A percentile compares a stretch with the other conserved stretches of the same genome.
Evolutionary conservation across 2,113 vertebrate species (phyloP).

Genomic region (Eretmodus cyanostictus): DNA sequence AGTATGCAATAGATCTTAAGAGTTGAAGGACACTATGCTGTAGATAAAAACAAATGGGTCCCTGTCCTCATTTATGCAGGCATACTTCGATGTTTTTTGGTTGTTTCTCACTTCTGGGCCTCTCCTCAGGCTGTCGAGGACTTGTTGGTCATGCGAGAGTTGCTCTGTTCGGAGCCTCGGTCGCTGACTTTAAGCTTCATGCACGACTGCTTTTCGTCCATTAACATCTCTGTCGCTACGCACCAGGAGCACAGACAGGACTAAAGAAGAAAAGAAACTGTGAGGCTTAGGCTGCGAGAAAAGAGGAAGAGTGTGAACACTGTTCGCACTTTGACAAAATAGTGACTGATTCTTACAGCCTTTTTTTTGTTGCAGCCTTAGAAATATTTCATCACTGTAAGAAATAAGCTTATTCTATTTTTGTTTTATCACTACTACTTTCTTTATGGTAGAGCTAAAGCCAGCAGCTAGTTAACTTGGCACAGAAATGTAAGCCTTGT

Average conservation of each 20-base stretch:
- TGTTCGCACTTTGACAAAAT: background rate
- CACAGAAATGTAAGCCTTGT: background rate
- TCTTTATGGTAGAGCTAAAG: background rate
- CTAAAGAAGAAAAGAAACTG: slow-evolving; percentile 60
- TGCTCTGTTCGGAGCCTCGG: slow-evolving; percentile 83
- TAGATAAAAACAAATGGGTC: background rate
- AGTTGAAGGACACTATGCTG: background rate
- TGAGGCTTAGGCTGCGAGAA: background rate
- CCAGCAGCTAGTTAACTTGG: background rate
- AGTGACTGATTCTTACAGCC: background rate
- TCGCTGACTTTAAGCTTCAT: slow-evolving; percentile 91
- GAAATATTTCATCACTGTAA: background rate
- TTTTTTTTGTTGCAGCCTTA: background rate
- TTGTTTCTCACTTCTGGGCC: background rate
- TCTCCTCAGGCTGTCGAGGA: slow-evolving; percentile 79
- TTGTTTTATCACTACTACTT: background rate
- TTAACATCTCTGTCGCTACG: slow-evolving; percentile 82
- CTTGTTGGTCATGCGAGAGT: slow-evolving; percentile 88
- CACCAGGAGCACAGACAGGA: slow-evolving; percentile 96
- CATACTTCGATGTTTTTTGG: background rate
- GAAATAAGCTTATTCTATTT: background rate
- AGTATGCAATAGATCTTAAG: background rate
- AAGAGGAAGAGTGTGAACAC: background rate
- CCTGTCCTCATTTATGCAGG: background rate
- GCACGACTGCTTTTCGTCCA: slow-evolving; percentile 92